Evolutionary conservation across 2,888 invertebrate genomes (phyloP).

Genomic region (Psococerastis gibbosa): DNA sequence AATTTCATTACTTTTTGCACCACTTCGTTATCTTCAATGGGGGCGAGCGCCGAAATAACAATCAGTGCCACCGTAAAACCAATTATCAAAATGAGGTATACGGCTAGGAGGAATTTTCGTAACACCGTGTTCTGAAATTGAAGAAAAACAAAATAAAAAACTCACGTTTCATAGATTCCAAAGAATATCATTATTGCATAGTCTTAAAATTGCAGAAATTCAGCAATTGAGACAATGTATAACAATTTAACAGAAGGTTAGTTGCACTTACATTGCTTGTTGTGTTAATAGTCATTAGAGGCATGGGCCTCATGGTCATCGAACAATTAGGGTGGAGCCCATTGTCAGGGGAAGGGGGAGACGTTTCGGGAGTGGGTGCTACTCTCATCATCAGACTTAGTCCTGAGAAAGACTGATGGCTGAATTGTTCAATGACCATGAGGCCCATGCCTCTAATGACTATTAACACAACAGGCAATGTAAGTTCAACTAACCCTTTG

Average conservation of each 20-base stretch:
- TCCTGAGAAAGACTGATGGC: too few species aligned
- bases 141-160: slow-evolving; percentile 14
- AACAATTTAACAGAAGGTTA: not conserved
- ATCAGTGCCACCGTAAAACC: slow-evolving; percentile 53
- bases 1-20: slow-evolving; percentile 10
- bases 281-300: too few species aligned
- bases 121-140: slow-evolving; percentile 58
- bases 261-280: too few species aligned
- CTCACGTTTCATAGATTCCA: slow-evolving; percentile 8
- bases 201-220: not conserved
- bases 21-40: slow-evolving; percentile 43
- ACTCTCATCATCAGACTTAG: too few species aligned
- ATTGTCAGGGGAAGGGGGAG: too few species aligned
- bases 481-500: too few species aligned
- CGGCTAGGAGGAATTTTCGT: slow-evolving; percentile 54
- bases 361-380: too few species aligned
- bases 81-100: slow-evolving; percentile 53
- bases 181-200: slow-evolving; percentile 5
- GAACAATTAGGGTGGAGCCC: not conserved
- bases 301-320: not conserved
- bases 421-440: slow-evolving; percentile 57
- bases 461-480: too few species aligned
- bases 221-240: not conserved
- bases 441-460: too few species aligned
- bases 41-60: slow-evolving; percentile 53